phyloP scores from a whole-genome alignment of 2,888 invertebrate species.

The Melanostoma mellinum region DNA sequence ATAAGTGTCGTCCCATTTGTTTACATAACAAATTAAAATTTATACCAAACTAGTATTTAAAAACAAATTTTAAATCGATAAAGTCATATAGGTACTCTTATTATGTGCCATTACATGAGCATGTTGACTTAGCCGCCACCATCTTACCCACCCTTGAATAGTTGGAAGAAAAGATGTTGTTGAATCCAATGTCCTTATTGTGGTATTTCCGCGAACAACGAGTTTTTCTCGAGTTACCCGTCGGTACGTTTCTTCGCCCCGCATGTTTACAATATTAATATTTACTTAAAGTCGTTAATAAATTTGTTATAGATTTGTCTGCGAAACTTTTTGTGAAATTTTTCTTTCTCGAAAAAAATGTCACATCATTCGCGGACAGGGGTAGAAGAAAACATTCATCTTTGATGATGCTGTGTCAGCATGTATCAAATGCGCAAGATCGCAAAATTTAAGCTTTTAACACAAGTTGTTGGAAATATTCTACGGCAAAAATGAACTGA shows the following conservation, averaged over 20 bases:
- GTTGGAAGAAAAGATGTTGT: slow-evolving; percentile 81
- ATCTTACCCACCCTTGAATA: slow-evolving; percentile 78
- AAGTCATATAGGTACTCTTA: slow-evolving; percentile 13
- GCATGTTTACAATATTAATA: slow-evolving; percentile 76
- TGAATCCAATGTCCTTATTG: slow-evolving; percentile 81
- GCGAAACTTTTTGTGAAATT: slow-evolving; percentile 1
- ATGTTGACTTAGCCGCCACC: slow-evolving; percentile 5
- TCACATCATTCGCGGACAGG: slow-evolving; percentile 25
- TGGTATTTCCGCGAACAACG: slow-evolving; percentile 81
- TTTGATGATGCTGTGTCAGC: slow-evolving; percentile 53
- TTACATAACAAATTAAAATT: slow-evolving; percentile 17
- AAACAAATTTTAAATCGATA: slow-evolving; percentile 48
- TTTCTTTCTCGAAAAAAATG: slow-evolving; percentile 19
- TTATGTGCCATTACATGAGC: slow-evolving; percentile 10
- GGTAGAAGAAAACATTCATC: not conserved
- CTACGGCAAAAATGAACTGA: not conserved
- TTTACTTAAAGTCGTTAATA: slow-evolving; percentile 4
- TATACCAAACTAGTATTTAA: not conserved
- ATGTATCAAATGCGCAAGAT: slow-evolving; percentile 68
- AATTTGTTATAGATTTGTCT: slow-evolving; percentile 17
- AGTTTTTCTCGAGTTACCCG: slow-evolving; percentile 82
- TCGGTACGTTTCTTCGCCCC: slow-evolving; percentile 81
- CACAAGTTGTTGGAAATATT: slow-evolving; percentile 36
- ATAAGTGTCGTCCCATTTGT: not conserved
- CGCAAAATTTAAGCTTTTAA: slow-evolving; percentile 32